Evolutionary conservation across 2,888 invertebrate species (phyloP).

Genomic region (Phaedon cochleariae): DNA sequence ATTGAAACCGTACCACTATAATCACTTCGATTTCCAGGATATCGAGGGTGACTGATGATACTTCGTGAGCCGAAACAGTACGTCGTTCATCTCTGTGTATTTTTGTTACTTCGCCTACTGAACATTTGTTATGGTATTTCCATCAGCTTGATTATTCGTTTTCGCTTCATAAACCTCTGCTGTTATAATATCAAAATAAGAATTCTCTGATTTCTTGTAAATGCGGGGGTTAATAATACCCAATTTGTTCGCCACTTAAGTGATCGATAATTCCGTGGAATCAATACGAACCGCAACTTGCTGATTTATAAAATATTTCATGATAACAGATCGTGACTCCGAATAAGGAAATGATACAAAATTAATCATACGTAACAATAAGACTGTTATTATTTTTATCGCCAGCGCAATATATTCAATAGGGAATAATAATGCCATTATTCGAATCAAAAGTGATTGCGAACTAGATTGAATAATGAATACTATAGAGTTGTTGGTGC

Average conservation of each 20-base stretch:
- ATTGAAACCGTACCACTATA: too few species aligned
- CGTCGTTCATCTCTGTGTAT: too few species aligned
- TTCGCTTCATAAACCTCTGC: too few species aligned
- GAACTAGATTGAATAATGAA: slow-evolving; percentile 28
- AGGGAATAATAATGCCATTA: slow-evolving; percentile 34
- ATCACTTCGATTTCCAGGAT: too few species aligned
- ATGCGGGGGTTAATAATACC: background rate
- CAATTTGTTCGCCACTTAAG: background rate
- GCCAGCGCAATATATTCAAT: slow-evolving; percentile 32
- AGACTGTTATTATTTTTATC: slow-evolving; percentile 35
- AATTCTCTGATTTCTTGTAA: background rate
- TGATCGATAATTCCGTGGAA: background rate
- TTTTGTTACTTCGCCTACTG: too few species aligned
- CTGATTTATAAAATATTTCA: slow-evolving; percentile 23
- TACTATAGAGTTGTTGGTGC: too few species aligned
- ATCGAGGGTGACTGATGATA: too few species aligned
- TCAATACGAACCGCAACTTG: background rate
- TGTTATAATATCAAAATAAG: too few species aligned
- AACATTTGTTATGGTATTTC: too few species aligned
- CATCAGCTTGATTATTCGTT: too few species aligned
- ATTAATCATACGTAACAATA: slow-evolving; percentile 33
- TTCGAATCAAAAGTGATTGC: slow-evolving; percentile 20
- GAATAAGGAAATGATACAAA: slow-evolving; percentile 26
- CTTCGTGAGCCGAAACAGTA: too few species aligned
- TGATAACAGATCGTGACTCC: slow-evolving; percentile 32